Evolutionary conservation across 1,140 invertebrate genomes (phyloP).

Genomic region (Choristoneura fumiferana): DNA sequence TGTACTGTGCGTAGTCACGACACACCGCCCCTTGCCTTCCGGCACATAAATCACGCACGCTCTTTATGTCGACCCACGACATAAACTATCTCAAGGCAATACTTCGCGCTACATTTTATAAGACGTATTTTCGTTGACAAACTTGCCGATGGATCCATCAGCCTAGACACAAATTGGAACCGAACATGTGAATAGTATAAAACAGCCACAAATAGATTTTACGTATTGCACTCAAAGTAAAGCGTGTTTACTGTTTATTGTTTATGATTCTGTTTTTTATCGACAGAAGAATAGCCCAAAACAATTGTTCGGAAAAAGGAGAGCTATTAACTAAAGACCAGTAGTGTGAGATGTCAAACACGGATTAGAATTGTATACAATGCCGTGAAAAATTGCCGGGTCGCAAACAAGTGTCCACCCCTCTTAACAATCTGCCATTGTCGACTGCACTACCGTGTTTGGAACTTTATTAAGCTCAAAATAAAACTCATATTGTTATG

Average conservation of each 20-base stretch:
- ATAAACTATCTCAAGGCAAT: slow-evolving; percentile 9
- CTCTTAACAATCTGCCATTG: slow-evolving; percentile 39
- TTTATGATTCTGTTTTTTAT: slow-evolving; percentile 12
- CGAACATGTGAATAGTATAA: not conserved
- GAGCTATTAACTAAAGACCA: slow-evolving; percentile 60
- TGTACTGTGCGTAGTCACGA: not conserved
- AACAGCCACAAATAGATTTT: not conserved
- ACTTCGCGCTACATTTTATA: too few relatives aligned
- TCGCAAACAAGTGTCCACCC: slow-evolving; percentile 51
- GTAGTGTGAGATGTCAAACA: slow-evolving; percentile 61
- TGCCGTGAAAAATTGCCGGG: slow-evolving; percentile 66
- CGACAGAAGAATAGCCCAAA: slow-evolving; percentile 36
- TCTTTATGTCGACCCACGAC: not conserved
- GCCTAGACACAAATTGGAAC: not conserved
- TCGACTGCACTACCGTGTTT: slow-evolving; percentile 18
- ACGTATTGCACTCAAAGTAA: not conserved
- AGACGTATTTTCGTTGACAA: too few relatives aligned
- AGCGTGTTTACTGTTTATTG: not conserved
- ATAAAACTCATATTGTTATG: slow-evolving; percentile 28
- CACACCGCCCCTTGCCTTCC: not conserved
- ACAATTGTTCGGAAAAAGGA: slow-evolving; percentile 45
- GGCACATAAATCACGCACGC: slow-evolving; percentile 4
- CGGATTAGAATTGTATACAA: slow-evolving; percentile 65
- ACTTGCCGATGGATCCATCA: not conserved
- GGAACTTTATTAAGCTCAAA: slow-evolving; percentile 20